Conservation (phyloP, 2,888 invertebrate species). For the Agriopis marginaria region DNA sequence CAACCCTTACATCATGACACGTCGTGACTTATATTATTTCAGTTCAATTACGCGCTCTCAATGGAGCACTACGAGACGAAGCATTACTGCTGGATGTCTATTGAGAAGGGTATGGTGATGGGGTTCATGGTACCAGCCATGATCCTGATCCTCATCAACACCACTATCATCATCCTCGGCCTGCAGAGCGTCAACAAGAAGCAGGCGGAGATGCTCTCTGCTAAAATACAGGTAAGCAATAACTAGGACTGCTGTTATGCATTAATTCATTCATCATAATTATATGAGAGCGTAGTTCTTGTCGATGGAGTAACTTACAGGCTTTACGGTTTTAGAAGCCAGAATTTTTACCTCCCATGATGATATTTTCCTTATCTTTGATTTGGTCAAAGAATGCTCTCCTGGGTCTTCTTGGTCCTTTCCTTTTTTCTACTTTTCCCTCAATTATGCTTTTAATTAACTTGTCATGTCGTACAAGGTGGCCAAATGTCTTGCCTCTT, state of each 20-base stretch:
- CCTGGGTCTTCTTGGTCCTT: too few relatives aligned
- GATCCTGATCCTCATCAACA: conserved; percentile 88
- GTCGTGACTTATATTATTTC: conserved; percentile 50
- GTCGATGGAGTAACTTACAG: too few relatives aligned
- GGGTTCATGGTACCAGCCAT: conserved; percentile 92
- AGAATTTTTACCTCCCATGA: too few relatives aligned
- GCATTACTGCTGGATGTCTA: conserved; percentile 92
- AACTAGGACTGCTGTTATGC: background rate
- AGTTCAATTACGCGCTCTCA: conserved; percentile 89
- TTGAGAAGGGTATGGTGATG: conserved; percentile 91
- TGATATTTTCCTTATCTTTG: too few relatives aligned
- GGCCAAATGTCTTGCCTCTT: too few relatives aligned
- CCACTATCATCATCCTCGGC: conserved; percentile 86
- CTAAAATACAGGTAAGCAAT: conserved; percentile 66
- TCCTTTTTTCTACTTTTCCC: too few relatives aligned
- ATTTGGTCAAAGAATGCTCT: too few relatives aligned
- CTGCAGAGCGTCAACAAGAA: conserved; percentile 78
- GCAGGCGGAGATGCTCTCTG: conserved; percentile 77
- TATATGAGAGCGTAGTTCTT: too few relatives aligned
- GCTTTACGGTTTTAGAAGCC: too few relatives aligned
- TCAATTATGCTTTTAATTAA: too few relatives aligned
- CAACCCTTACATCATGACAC: background rate
- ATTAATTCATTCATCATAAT: too few relatives aligned
- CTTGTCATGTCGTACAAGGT: too few relatives aligned
- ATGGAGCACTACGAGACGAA: conserved; percentile 90